These are phyloP conservation scores for Tetanocera ferruginea DNA, from an alignment of 2,888 invertebrate species.

Conservation along the genomic window DNA sequence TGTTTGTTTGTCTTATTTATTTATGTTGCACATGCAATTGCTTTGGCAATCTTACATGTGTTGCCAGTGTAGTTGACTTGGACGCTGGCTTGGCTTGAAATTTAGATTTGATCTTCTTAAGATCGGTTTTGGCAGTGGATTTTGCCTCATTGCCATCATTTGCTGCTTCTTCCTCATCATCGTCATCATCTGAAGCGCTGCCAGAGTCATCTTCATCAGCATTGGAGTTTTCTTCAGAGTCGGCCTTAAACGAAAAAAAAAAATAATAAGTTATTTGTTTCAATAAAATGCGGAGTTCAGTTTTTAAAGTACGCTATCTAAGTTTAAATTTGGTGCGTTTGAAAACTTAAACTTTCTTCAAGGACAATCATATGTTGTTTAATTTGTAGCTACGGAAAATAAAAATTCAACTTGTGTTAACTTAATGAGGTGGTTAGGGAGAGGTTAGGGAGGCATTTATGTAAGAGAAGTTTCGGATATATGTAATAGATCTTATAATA, in stretches of 20 bases:
- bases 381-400: no score
- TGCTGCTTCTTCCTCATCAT: conserved; percentile 40
- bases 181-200: conserved; percentile 56
- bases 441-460: no score
- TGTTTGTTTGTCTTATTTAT: conserved; percentile 41
- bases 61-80: conserved; percentile 60
- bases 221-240: conserved; percentile 50
- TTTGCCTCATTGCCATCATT: conserved; percentile 24
- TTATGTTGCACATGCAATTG: conserved; percentile 63
- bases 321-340: no score
- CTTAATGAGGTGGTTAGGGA: no score
- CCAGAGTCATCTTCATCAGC: conserved; percentile 58
- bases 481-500: no score
- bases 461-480: no score
- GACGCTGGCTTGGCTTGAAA: conserved; percentile 41
- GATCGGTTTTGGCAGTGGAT: conserved; percentile 35
- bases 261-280: not conserved
- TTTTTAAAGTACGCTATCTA: no score
- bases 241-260: conserved; percentile 46
- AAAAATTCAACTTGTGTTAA: no score
- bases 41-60: conserved; percentile 65
- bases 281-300: no score
- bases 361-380: no score
- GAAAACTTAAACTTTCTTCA: no score
- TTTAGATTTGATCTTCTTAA: conserved; percentile 24